Conservation (phyloP, 2,797 vertebrate species). For the Aeoliscus strigatus region DNA sequence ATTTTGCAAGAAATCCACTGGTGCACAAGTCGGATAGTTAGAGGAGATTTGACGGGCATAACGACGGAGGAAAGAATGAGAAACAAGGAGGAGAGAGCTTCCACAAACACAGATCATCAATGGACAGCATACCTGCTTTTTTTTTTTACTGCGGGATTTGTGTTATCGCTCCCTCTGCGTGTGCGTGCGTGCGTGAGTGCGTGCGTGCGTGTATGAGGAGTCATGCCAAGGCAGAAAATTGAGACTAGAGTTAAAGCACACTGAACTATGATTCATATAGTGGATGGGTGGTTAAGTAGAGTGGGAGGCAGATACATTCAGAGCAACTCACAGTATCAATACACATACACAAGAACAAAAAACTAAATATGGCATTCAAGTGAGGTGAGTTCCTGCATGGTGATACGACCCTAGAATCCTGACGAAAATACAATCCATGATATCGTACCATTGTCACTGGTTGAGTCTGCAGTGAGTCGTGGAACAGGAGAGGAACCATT, state of each 20-base stretch:
- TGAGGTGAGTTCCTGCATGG: too few relatives aligned
- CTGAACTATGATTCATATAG: slow-evolving; percentile 53
- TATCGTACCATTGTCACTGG: slow-evolving; percentile 26
- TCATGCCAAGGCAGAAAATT: slow-evolving; percentile 28
- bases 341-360: slow-evolving; percentile 29
- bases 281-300: slow-evolving; percentile 55
- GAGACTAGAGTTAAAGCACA: slow-evolving; percentile 35
- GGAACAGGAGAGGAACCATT: too few relatives aligned
- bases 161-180: slow-evolving; percentile 1
- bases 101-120: slow-evolving; percentile 19
- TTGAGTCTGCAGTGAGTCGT: background rate
- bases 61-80: slow-evolving; percentile 35
- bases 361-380: slow-evolving; percentile 12
- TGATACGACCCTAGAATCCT: slow-evolving; percentile 17
- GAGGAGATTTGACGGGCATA: slow-evolving; percentile 64
- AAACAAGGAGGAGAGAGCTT: slow-evolving; percentile 20
- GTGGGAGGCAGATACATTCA: slow-evolving; percentile 66
- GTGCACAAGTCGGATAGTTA: slow-evolving; percentile 16
- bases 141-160: slow-evolving; percentile 6
- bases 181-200: background rate
- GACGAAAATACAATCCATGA: slow-evolving; percentile 18
- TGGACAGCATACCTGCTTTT: slow-evolving; percentile 17
- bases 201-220: slow-evolving; percentile 1
- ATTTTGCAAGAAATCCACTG: slow-evolving; percentile 75
- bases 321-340: slow-evolving; percentile 39